phyloP scores from a whole-genome alignment of 1,140 invertebrate species.

The Pseudomyrmex gracilis region DNA sequence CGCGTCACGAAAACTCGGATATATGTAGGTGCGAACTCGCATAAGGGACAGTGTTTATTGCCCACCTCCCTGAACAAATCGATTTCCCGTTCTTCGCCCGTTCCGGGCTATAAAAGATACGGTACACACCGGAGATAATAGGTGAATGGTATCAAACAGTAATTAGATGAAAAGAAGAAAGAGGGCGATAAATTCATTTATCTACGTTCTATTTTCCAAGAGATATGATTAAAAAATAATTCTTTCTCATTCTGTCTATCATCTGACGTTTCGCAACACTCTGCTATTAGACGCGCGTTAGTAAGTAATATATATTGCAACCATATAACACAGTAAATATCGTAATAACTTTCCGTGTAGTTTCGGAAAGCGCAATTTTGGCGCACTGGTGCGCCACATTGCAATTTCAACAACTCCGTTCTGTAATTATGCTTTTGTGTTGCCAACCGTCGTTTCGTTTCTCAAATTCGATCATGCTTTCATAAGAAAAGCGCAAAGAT shows the following conservation, averaged over 20 bases:
- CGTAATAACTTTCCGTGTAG: not conserved
- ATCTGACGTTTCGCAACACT: not conserved
- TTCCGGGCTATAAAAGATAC: not conserved
- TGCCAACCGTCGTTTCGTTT: no score
- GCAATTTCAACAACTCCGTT: not conserved
- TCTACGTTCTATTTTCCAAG: not conserved
- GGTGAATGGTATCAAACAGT: not conserved
- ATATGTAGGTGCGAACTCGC: constrained; percentile 52
- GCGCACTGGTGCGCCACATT: not conserved
- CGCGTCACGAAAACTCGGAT: constrained; percentile 47
- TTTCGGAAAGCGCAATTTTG: constrained; percentile 25
- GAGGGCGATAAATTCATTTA: not conserved
- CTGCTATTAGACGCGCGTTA: not conserved
- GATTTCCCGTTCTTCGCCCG: not conserved
- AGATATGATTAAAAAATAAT: constrained; percentile 5
- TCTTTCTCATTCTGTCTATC: not conserved
- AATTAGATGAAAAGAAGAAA: constrained; percentile 10
- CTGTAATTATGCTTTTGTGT: no score
- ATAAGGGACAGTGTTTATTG: constrained; percentile 52
- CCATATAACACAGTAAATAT: not conserved
- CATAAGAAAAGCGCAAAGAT: not conserved
- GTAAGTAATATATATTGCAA: constrained; percentile 2
- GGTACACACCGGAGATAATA: not conserved
- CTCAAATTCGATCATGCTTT: not conserved
- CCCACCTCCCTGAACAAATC: constrained; percentile 45